Conservation (phyloP, 2,888 invertebrate genomes). For the Tetragonisca angustula region DNA sequence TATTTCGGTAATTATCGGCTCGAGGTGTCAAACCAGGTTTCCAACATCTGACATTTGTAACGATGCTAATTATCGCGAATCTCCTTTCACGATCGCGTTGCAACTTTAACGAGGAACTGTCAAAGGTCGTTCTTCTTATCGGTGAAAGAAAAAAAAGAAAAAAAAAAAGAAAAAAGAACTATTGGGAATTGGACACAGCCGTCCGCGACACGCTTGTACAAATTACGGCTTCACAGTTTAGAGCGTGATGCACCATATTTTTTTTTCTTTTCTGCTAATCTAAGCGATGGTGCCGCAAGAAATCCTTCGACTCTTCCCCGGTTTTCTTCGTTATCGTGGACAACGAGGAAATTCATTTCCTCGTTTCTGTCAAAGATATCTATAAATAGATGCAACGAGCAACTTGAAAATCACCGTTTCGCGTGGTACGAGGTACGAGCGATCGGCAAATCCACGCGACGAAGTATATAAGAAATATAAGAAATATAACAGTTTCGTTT, state of each 20-base stretch:
- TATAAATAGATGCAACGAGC: background rate
- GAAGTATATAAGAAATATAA: too few species aligned
- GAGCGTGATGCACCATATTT: background rate
- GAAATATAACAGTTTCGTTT: background rate
- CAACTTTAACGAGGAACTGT: slow-evolving; percentile 3
- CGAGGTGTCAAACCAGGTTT: background rate
- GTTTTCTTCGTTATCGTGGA: background rate
- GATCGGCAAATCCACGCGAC: background rate
- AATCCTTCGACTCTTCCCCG: slow-evolving; percentile 6
- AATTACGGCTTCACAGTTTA: background rate
- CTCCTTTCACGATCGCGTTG: background rate
- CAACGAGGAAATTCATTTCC: too few species aligned
- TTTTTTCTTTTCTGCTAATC: background rate
- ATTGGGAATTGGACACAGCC: background rate
- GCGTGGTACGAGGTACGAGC: background rate
- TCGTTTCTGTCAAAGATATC: background rate
- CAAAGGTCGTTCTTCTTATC: slow-evolving; percentile 23
- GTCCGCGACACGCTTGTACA: background rate
- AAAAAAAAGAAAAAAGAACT: background rate
- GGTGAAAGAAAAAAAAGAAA: background rate
- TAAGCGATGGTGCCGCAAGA: background rate
- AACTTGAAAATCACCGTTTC: background rate
- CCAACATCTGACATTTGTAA: background rate
- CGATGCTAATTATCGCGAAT: background rate
- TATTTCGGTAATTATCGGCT: background rate